Evolutionary conservation across 2,888 invertebrate species (phyloP), one percentile per base, ranked within the genome.

Genomic region (Hypomecis punctinalis): DNA sequence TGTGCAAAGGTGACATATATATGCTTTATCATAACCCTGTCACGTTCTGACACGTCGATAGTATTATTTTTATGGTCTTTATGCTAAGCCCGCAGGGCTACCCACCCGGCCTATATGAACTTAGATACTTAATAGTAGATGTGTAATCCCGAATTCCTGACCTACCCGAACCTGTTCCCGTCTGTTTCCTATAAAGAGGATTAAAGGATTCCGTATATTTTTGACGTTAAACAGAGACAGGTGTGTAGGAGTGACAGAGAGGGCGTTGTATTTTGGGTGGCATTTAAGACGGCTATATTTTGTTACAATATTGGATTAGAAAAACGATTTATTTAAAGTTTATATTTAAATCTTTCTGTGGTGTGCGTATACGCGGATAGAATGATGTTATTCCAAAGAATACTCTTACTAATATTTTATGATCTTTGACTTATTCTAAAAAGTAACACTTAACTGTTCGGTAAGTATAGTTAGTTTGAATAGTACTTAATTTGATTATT

Each of bases 171-270:
- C 54, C 37, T 45, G 51, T 52, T 49, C 9, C 54, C 45, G 57
- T 63, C 68, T 70, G 68, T 62, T 71, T 65, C 66, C 67, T 60
- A 71, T 70, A 68, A 65, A 62, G 63, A 55, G 70, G 70, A 65
- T 72, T 72, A 70, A 59, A 56, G 64, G 60, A 65, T 61, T 56
- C 37, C 36, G 51, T 37, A 48, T 65, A 65, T 65, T 61, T 64
- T 46, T 55, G 59, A 64, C 43, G 49, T 46, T 13, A n/a, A 45
- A 60, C 6, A 54, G 48, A 45, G 63, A 63, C 37, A 51, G 54
- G 9, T 9, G 10, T 52, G 33, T 40, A 23, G n/a, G 33, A 52
- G 33, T 23, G n/a, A 52, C 23, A 47, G 47, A 40, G 47, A 37
- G 11, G 23, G 10, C 11, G 2, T 1, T 51, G 4, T 55, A 55